Evolutionary conservation across 2,113 vertebrate species (phyloP), one percentile per base, ranked within the genome.

Genomic region (Osmerus eperlanus): DNA sequence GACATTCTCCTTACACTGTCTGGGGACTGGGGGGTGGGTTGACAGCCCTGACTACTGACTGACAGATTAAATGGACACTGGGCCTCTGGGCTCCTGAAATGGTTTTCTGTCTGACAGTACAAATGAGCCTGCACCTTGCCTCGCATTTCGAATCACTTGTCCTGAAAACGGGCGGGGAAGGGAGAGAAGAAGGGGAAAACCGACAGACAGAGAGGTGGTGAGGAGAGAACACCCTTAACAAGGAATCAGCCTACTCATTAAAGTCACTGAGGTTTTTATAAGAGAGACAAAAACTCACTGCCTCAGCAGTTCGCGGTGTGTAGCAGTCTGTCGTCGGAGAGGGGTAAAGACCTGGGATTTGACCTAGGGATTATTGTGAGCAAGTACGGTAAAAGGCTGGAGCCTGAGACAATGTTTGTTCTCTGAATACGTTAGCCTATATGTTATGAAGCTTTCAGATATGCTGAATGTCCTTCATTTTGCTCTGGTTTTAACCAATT

Each of bases 101-200:
- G 32, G 62, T 64, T 36, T 41, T 64, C 61, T 63, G 28, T 32
- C 62, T n/a, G 32, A 25, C 60, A 36, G 25, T 32, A 28, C 62
- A 64, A 64, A 64, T 36, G 29, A 64, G 62, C 62, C 16, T 32
- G 62, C 60, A 28, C 21, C 14, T 28, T 19, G 23, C 62, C 8
- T 29, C 28, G 25, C 62, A 64, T 64, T 64, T 64, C 29, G n/a
- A 64, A 62, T 5, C 60, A 62, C 60, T 14, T 62, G 60, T 62
- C 60, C 60, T 25, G 29, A 25, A 62, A 25, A 60, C 19, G 13
- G 16, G 23, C 21, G 28, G 62, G 25, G 16, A 15, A 28, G 15
- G 62, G 29, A 32, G 29, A 64, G 62, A 32, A 15, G 41, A 47
- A 47, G 41, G 41, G 41, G 41, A 47, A 12, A 11, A 11, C 41